phyloP scores from a whole-genome alignment of 2,888 invertebrate species.

The Pasiphila rectangulata region DNA sequence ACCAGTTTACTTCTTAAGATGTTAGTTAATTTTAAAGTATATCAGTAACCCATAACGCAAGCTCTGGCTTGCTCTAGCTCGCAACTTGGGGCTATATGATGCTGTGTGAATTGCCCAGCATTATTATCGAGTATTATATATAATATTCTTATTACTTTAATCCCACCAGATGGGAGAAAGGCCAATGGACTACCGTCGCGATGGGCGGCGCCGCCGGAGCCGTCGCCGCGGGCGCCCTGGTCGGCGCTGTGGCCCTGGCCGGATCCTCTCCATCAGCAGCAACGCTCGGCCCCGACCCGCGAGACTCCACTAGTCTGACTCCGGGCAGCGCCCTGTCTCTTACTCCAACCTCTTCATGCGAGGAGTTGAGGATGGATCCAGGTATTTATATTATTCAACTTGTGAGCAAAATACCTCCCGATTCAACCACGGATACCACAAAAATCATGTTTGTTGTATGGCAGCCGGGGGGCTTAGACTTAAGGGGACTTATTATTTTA shows the following conservation, averaged over 20 bases:
- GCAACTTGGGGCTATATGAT: no score
- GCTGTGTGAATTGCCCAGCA: no score
- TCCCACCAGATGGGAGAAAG: constrained; percentile 87
- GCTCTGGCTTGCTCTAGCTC: no score
- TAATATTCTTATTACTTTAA: not conserved
- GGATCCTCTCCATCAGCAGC: constrained; percentile 69
- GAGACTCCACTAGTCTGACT: constrained; percentile 78
- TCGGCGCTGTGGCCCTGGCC: constrained; percentile 73
- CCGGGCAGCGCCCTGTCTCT: constrained; percentile 83
- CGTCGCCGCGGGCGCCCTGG: constrained; percentile 68
- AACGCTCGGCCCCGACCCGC: constrained; percentile 69
- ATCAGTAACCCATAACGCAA: no score
- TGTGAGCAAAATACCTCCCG: not conserved
- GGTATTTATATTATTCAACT: no score
- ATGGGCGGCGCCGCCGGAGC: constrained; percentile 69
- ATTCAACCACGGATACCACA: not conserved
- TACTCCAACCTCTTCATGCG: constrained; percentile 87
- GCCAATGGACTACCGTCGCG: constrained; percentile 75
- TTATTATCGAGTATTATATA: no score
- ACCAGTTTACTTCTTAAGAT: no score
- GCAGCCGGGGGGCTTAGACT: no score
- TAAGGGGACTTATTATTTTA: no score
- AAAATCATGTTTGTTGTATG: no score
- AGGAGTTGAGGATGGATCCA: constrained; percentile 80
- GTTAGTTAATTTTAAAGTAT: no score